Conservation (phyloP, 2,113 vertebrate species). For the Perognathus longimembris region DNA sequence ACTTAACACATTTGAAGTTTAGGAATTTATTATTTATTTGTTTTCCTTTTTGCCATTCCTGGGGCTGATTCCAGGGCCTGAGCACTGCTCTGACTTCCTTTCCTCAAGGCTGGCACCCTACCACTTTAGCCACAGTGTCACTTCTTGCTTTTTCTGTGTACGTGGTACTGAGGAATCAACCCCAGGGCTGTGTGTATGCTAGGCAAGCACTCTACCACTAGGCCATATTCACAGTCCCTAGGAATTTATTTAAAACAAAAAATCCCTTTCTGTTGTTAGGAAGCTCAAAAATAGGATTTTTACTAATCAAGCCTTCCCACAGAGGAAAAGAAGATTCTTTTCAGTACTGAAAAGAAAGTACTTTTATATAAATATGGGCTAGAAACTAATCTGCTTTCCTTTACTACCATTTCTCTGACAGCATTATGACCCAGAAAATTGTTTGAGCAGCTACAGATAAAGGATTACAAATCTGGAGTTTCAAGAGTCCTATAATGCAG, state of each 20-base stretch:
- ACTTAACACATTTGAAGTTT: constrained; percentile 1
- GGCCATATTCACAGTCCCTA: no score
- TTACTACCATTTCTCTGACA: constrained; percentile 54
- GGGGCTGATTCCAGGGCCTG: no score
- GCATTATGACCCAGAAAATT: constrained; percentile 76
- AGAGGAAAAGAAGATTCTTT: constrained; percentile 24
- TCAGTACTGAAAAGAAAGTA: constrained; percentile 58
- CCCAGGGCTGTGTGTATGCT: no score
- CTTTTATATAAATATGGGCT: constrained; percentile 69
- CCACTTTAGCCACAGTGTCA: no score
- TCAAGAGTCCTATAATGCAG: constrained; percentile 35
- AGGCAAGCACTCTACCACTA: no score
- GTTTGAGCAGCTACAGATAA: constrained; percentile 66
- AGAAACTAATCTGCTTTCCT: constrained; percentile 38
- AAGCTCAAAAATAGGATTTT: constrained; percentile 62
- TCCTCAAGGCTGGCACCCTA: no score
- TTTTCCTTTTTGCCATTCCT: no score
- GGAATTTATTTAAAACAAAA: constrained; percentile 7
- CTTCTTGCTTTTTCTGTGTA: no score
- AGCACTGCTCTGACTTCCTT: no score
- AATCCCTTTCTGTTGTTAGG: background rate
- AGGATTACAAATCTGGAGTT: constrained; percentile 72
- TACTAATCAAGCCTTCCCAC: constrained; percentile 15
- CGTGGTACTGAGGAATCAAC: no score
- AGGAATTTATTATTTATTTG: constrained; percentile 36